Percentiles rank a stretch among this genome's conserved stretches.
Conservation (phyloP, 2,113 vertebrate genomes). For the Baryphthengus martii region DNA sequence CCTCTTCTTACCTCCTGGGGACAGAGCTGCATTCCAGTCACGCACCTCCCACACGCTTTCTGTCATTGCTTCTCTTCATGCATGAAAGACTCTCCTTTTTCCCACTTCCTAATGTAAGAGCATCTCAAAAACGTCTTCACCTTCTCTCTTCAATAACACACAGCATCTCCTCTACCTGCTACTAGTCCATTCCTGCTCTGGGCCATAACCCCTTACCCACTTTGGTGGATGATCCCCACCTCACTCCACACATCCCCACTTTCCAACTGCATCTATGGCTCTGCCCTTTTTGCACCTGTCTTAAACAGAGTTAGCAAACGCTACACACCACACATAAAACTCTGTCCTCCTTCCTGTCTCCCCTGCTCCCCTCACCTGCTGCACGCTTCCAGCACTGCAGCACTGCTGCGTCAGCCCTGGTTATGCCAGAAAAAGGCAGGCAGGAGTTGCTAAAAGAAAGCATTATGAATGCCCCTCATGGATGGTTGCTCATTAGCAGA, state of each 20-base stretch:
- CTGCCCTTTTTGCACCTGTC: not conserved
- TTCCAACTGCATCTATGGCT: not conserved
- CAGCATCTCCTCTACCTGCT: not conserved
- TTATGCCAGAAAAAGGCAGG: not conserved
- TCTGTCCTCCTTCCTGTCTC: not conserved
- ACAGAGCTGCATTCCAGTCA: conserved; percentile 17
- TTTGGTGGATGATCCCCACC: not conserved
- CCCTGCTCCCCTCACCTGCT: not conserved
- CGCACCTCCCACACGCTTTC: not conserved
- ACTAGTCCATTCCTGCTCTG: not conserved
- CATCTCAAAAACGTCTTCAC: not conserved
- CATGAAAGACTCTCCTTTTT: conserved; percentile 14
- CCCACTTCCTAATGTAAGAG: not conserved
- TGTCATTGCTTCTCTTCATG: conserved; percentile 17
- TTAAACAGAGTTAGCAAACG: not conserved
- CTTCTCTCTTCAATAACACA: not conserved
- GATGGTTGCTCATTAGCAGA: not conserved
- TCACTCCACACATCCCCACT: not conserved
- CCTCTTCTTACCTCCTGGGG: not conserved
- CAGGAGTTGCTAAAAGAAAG: not conserved
- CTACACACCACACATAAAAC: rapidly evolving
- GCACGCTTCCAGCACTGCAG: not conserved
- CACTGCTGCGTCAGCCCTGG: not conserved
- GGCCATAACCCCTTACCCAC: not conserved
- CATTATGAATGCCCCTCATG: not conserved